Conservation (phyloP, 2,888 invertebrate genomes). For the Parasteatoda lunata region DNA sequence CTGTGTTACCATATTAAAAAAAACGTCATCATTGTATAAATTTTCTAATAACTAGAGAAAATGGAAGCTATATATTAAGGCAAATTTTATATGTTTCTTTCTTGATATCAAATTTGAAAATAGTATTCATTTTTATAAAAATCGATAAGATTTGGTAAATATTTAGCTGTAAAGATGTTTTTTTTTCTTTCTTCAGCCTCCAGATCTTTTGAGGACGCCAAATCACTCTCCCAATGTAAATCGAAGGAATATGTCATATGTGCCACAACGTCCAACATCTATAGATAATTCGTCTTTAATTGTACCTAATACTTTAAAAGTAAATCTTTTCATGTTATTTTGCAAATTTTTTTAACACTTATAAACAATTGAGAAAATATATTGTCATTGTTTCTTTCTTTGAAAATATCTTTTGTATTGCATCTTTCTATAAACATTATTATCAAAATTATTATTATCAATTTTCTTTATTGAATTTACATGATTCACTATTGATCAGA, state of each 20-base stretch:
- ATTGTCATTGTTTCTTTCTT: background rate
- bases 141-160: background rate
- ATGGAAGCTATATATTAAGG: too few relatives aligned
- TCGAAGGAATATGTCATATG: conserved; percentile 64
- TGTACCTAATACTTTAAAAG: conserved; percentile 80
- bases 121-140: too few relatives aligned
- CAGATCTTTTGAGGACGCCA: conserved; percentile 70
- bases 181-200: conserved; percentile 41
- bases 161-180: background rate
- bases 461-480: too few relatives aligned
- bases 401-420: too few relatives aligned
- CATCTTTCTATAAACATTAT: too few relatives aligned
- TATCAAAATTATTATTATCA: too few relatives aligned
- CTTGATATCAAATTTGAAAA: too few relatives aligned
- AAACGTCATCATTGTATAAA: too few relatives aligned
- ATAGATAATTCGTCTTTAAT: conserved; percentile 85
- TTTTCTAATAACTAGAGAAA: too few relatives aligned
- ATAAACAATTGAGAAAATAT: background rate
- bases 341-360: background rate
- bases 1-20: too few relatives aligned
- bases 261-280: conserved; percentile 79
- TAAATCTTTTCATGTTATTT: background rate
- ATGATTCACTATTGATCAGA: too few relatives aligned
- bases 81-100: too few relatives aligned
- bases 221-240: conserved; percentile 71